These are phyloP conservation scores for Chanos chanos DNA, from an alignment of 2,797 vertebrate genomes.

Conservation along the genomic window DNA sequence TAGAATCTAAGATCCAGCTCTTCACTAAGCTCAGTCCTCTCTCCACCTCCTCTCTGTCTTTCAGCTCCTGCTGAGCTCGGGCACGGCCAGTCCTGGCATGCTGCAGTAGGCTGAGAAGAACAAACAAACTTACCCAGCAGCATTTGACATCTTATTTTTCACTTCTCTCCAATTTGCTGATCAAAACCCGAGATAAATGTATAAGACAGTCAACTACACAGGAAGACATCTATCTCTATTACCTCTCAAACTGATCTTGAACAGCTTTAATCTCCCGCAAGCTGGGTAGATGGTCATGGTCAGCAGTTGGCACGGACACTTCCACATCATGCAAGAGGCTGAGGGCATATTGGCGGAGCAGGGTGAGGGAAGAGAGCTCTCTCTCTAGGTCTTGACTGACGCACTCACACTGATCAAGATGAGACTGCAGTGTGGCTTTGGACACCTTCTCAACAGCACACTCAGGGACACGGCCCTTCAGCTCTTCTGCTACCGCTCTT, in stretches of 20 bases:
- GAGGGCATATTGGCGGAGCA: constrained; percentile 76
- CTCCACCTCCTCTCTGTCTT: constrained; percentile 89
- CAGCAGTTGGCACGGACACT: constrained; percentile 57
- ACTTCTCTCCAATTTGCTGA: no score
- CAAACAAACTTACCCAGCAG: no score
- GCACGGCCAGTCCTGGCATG: constrained; percentile 75
- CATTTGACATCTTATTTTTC: no score
- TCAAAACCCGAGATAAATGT: not conserved
- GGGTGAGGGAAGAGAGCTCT: constrained; percentile 78
- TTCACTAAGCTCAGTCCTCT: constrained; percentile 83
- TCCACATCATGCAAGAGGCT: constrained; percentile 73
- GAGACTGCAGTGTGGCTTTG: constrained; percentile 80
- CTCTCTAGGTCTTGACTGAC: constrained; percentile 80
- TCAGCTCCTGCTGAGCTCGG: constrained; percentile 84
- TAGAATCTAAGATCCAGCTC: constrained; percentile 92
- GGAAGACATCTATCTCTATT: constrained; percentile 32
- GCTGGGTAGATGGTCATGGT: constrained; percentile 54
- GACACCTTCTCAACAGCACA: constrained; percentile 83
- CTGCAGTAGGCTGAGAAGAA: constrained; percentile 75
- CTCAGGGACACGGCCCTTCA: constrained; percentile 81
- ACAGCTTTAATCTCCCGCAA: constrained; percentile 80
- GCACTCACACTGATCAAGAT: constrained; percentile 81
- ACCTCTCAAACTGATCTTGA: constrained; percentile 87
- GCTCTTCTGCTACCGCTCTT: constrained; percentile 70
- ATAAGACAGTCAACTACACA: not conserved